These are phyloP conservation scores for Geotria australis DNA, from an alignment of 2,797 vertebrate genomes.

Conservation along the genomic window DNA sequence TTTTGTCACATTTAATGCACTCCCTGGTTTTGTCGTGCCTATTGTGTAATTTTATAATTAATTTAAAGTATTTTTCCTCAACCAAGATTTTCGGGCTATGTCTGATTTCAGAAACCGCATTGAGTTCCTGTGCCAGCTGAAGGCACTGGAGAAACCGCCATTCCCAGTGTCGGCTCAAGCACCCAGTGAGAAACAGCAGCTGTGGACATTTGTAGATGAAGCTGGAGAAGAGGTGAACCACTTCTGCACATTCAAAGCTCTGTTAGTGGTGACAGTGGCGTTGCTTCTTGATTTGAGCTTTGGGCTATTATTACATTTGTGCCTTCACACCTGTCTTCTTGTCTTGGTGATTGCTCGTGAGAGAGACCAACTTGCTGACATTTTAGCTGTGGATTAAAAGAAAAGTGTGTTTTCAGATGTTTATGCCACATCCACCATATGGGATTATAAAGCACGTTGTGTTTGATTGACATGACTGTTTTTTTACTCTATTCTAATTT, in stretches of 20 bases:
- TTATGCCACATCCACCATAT: no score
- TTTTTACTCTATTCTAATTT: no score
- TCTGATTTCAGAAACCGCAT: conserved; percentile 29
- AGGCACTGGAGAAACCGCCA: conserved; percentile 33
- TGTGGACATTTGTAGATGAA: conserved; percentile 89
- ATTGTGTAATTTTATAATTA: not conserved
- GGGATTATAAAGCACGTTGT: no score
- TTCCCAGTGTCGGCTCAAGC: no score
- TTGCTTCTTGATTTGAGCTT: not conserved
- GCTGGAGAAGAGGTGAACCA: conserved; percentile 63
- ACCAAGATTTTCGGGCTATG: not conserved
- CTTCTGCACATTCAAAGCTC: not conserved
- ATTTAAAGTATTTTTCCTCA: not conserved
- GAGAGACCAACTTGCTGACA: not conserved
- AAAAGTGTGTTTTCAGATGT: no score
- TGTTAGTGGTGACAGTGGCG: not conserved
- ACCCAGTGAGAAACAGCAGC: no score
- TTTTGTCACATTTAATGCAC: not conserved
- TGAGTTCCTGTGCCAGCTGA: conserved; percentile 66
- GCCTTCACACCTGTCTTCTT: not conserved
- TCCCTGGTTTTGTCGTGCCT: not conserved
- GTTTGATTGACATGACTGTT: no score
- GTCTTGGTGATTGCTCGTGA: not conserved
- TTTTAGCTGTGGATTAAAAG: not conserved
- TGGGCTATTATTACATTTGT: no score